Percentiles rank a stretch among this genome's conserved stretches.
Evolutionary conservation across 2,888 invertebrate species (phyloP).

Genomic region (Emesis furor): DNA sequence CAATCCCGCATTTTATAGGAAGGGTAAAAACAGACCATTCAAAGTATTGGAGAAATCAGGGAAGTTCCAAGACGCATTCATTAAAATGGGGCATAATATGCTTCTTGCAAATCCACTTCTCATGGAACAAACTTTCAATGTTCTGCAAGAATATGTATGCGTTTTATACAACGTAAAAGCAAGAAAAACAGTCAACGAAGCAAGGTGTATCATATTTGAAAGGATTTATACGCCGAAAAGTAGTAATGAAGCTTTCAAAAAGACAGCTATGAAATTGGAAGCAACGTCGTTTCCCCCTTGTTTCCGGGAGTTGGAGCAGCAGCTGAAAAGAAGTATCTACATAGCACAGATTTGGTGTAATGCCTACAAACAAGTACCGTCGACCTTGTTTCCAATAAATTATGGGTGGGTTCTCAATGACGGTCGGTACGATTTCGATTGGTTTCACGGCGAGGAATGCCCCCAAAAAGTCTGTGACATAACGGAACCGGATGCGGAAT

Average conservation of each 20-base stretch:
- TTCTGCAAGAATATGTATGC: conserved; percentile 62
- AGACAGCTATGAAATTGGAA: conserved; percentile 53
- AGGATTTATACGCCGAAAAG: conserved; percentile 69
- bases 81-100: conserved; percentile 50
- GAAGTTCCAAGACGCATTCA: conserved; percentile 60
- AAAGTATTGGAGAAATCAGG: conserved; percentile 54
- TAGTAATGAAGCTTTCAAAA: conserved; percentile 64
- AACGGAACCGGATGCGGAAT: conserved; percentile 63
- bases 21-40: conserved; percentile 46
- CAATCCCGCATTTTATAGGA: conserved; percentile 52
- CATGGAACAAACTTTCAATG: conserved; percentile 62
- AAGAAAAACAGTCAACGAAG: conserved; percentile 57
- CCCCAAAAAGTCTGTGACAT: conserved; percentile 66
- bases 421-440: conserved; percentile 67
- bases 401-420: conserved; percentile 71
- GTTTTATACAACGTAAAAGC: conserved; percentile 65
- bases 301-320: conserved; percentile 61
- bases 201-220: conserved; percentile 62
- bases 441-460: conserved; percentile 73
- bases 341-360: conserved; percentile 72
- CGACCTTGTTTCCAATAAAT: conserved; percentile 68
- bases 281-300: conserved; percentile 63
- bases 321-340: conserved; percentile 66
- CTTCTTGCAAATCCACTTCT: conserved; percentile 49
- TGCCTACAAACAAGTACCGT: conserved; percentile 69